Conservation (phyloP, 2,113 vertebrate species). For the Haplotaxodon microlepis region DNA sequence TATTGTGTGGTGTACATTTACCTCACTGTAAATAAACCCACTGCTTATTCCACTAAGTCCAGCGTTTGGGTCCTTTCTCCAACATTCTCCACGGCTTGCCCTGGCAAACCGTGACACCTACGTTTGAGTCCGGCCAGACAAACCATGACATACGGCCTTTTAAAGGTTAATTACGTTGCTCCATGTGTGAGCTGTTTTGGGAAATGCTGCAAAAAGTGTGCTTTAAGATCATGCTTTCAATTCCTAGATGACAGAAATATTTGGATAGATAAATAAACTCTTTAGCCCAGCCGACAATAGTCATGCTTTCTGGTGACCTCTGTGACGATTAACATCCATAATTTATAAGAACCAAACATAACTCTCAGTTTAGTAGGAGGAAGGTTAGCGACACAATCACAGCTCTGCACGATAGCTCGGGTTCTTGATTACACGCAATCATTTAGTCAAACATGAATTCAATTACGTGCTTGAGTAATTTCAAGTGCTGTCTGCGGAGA, state of each 20-base stretch:
- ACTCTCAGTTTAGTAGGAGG: not conserved
- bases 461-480: not conserved
- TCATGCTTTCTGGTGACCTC: not conserved
- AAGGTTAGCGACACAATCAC: slow-evolving; percentile 17
- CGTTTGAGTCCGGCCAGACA: not conserved
- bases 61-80: no score
- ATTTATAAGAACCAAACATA: not conserved
- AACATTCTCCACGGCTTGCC: no score
- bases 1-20: no score
- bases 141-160: not conserved
- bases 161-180: not conserved
- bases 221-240: not conserved
- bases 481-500: not conserved
- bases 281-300: not conserved
- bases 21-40: no score
- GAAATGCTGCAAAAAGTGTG: not conserved
- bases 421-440: slow-evolving; percentile 23
- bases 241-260: not conserved
- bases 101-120: not conserved
- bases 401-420: not conserved
- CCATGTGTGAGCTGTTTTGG: not conserved
- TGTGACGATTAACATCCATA: slow-evolving; percentile 1
- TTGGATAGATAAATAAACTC: not conserved
- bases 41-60: no score
- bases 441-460: slow-evolving; percentile 23